These are phyloP conservation scores for Electrona antarctica DNA, from an alignment of 2,113 vertebrate species.

Conservation along the genomic window DNA sequence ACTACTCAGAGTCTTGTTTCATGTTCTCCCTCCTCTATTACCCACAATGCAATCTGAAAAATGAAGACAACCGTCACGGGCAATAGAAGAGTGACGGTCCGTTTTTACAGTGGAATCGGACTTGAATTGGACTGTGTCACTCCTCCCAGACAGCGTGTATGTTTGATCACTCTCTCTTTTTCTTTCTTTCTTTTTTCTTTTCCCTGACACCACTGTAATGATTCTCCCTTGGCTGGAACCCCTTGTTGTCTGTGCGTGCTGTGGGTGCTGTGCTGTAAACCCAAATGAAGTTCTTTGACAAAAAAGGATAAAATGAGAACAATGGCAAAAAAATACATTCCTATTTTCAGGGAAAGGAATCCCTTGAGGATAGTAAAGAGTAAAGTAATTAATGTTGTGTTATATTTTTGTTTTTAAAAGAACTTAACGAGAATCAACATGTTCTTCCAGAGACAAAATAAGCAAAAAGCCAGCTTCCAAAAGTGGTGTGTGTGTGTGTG, in stretches of 20 bases:
- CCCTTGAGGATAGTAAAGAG: constrained; percentile 37
- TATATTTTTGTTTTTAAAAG: constrained; percentile 57
- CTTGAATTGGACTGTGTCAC: constrained; percentile 42
- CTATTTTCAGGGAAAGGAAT: constrained; percentile 47
- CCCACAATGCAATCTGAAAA: constrained; percentile 31
- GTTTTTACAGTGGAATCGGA: constrained; percentile 33
- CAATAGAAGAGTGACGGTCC: constrained; percentile 32
- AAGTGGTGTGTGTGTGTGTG: background rate
- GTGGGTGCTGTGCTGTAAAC: constrained; percentile 81
- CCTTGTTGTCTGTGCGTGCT: constrained; percentile 76
- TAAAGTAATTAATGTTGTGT: constrained; percentile 60
- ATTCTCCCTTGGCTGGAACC: constrained; percentile 72
- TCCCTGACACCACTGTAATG: constrained; percentile 70
- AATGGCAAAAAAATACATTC: constrained; percentile 35
- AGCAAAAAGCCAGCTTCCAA: constrained; percentile 60
- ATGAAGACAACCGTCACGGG: constrained; percentile 44
- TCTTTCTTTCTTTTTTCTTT: constrained; percentile 44
- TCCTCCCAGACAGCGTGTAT: constrained; percentile 19
- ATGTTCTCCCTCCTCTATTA: constrained; percentile 22
- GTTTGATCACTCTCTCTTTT: constrained; percentile 47
- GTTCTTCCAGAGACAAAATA: constrained; percentile 71
- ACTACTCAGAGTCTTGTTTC: constrained; percentile 13
- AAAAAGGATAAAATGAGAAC: constrained; percentile 47
- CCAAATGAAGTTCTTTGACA: constrained; percentile 62
- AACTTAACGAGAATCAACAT: constrained; percentile 53